A percentile compares a stretch with the other conserved stretches of the same genome.
These are phyloP conservation scores for Hypothenemus hampei DNA, from an alignment of 1,140 invertebrate genomes.

Conservation along the genomic window DNA sequence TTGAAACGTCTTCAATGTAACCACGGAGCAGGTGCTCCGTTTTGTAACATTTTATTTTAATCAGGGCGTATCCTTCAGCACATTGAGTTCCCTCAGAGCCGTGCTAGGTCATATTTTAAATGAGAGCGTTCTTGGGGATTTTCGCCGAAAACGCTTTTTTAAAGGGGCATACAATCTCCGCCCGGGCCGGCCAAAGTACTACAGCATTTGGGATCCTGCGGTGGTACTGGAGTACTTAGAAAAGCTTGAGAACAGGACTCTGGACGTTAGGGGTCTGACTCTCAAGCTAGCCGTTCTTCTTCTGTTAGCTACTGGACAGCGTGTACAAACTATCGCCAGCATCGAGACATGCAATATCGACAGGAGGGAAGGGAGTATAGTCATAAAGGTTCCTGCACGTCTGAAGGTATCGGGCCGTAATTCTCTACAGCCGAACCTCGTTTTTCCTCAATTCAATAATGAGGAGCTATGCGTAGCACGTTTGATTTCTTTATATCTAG, in stretches of 20 bases:
- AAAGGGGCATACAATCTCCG: constrained; percentile 11
- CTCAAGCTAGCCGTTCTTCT: constrained; percentile 8
- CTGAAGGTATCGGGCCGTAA: constrained; percentile 8
- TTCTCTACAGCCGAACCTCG: background rate
- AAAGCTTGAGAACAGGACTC: background rate
- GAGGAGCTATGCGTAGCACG: background rate
- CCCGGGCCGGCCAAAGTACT: constrained; percentile 7
- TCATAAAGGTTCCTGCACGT: constrained; percentile 5
- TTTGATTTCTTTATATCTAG: background rate
- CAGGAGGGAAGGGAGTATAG: background rate
- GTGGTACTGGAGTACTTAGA: constrained; percentile 2
- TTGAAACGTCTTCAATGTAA: constrained; percentile 1
- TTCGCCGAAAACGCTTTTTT: constrained; percentile 12
- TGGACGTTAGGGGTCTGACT: constrained; percentile 1
- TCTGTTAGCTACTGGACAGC: background rate
- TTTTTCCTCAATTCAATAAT: constrained; percentile 6
- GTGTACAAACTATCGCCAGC: constrained; percentile 3
- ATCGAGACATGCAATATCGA: constrained; percentile 2
- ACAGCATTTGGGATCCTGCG: constrained; percentile 8
- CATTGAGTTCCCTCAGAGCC: constrained; percentile 7
- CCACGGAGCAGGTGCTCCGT: background rate
- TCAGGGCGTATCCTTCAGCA: constrained; percentile 5
- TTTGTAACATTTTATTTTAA: constrained; percentile 14
- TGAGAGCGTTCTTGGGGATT: background rate
- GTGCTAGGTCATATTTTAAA: constrained; percentile 1